Conservation (phyloP, 2,888 invertebrate species). For the Pilophorus perplexus region DNA sequence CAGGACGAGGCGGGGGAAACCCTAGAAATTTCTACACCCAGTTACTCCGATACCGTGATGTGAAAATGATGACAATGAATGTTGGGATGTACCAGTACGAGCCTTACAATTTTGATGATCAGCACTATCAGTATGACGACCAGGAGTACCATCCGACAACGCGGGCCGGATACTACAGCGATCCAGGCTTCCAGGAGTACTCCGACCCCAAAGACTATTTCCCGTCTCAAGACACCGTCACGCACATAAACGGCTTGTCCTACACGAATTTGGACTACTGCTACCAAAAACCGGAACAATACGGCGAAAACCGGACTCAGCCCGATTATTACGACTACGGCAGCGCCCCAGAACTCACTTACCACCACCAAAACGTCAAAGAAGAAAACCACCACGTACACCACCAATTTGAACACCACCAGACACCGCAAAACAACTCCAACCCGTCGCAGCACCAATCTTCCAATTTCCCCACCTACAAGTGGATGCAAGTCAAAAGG, state of each 20-base stretch:
- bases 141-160: slow-evolving; percentile 51
- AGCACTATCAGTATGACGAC: slow-evolving; percentile 54
- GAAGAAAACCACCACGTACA: slow-evolving; percentile 52
- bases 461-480: slow-evolving; percentile 74
- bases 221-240: slow-evolving; percentile 52
- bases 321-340: slow-evolving; percentile 41
- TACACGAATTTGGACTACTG: slow-evolving; percentile 86
- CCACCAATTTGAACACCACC: slow-evolving; percentile 52
- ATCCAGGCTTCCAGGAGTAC: slow-evolving; percentile 50
- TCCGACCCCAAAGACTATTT: slow-evolving; percentile 52
- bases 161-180: slow-evolving; percentile 52
- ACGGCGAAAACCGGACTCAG: slow-evolving; percentile 38
- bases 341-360: slow-evolving; percentile 50
- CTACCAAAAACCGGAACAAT: slow-evolving; percentile 42
- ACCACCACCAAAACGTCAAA: slow-evolving; percentile 49
- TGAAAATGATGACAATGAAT: slow-evolving; percentile 59
- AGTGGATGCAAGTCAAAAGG: slow-evolving; percentile 99
- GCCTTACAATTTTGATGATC: slow-evolving; percentile 42
- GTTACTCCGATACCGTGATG: slow-evolving; percentile 30
- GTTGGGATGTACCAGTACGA: slow-evolving; percentile 58
- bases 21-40: not conserved
- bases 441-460: slow-evolving; percentile 52
- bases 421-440: slow-evolving; percentile 51
- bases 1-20: not conserved
- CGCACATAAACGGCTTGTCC: slow-evolving; percentile 79